These are phyloP conservation scores for Cepaea hortensis DNA, from an alignment of 2,888 invertebrate species.

Conservation along the genomic window DNA sequence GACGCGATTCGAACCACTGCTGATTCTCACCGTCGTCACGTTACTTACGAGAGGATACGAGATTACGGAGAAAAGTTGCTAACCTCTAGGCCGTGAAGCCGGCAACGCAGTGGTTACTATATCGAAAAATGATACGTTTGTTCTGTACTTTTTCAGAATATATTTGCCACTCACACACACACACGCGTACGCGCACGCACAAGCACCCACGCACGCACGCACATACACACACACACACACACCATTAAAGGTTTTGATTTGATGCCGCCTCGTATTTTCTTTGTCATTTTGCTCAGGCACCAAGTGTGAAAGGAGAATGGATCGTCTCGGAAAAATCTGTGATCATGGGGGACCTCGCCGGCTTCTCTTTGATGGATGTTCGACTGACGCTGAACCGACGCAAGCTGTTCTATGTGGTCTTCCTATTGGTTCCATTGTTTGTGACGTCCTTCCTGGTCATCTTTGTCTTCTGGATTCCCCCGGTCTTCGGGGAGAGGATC, in stretches of 20 bases:
- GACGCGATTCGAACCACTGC: no score
- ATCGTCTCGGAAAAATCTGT: not conserved
- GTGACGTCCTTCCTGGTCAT: not conserved
- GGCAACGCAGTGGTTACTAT: no score
- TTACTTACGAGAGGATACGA: no score
- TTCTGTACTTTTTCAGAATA: no score
- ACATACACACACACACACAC: no score
- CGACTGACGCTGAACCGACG: not conserved
- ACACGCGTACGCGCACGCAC: no score
- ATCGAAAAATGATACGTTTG: no score
- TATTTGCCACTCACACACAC: no score
- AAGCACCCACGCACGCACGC: no score
- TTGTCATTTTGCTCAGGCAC: not conserved
- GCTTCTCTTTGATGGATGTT: not conserved
- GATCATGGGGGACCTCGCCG: not conserved
- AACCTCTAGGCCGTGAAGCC: no score
- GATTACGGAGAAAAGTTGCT: no score
- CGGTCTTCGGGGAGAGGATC: not conserved
- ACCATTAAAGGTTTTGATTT: not conserved
- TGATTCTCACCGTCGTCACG: no score
- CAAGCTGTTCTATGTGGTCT: not conserved
- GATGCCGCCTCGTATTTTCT: not conserved
- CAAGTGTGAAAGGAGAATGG: constrained; percentile 13
- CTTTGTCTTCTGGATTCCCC: not conserved
- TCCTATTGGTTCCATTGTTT: not conserved